These are phyloP conservation scores for Synergus umbraculus DNA, from an alignment of 2,888 invertebrate genomes.

Conservation along the genomic window DNA sequence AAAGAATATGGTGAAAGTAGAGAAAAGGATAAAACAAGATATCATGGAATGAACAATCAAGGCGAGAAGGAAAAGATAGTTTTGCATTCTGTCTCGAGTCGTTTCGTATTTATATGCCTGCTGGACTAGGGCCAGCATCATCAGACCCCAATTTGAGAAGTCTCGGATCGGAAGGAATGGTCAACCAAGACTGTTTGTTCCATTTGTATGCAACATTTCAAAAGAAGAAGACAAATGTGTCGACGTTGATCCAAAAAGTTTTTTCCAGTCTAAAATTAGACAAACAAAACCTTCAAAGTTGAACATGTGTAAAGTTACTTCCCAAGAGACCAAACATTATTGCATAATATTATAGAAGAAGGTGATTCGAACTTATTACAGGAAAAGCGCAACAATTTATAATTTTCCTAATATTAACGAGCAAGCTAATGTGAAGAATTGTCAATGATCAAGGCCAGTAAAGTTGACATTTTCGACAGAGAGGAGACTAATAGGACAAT, in stretches of 20 bases:
- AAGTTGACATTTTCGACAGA: conserved; percentile 21
- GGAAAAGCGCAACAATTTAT: neutral
- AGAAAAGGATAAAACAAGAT: conserved; percentile 17
- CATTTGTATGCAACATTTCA: conserved; percentile 7
- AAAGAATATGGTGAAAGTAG: neutral
- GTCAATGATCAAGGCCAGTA: conserved; percentile 31
- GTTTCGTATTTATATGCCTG: conserved; percentile 39
- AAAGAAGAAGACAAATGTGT: neutral
- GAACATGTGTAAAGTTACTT: neutral
- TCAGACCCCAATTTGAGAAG: conserved; percentile 11
- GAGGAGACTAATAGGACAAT: neutral
- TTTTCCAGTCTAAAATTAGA: neutral
- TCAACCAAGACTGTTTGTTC: conserved; percentile 14
- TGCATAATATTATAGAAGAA: neutral
- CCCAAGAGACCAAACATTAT: neutral
- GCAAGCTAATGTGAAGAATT: conserved; percentile 14
- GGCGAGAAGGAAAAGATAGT: conserved; percentile 17
- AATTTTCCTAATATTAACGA: neutral
- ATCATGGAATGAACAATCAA: conserved; percentile 36
- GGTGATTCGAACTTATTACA: neutral
- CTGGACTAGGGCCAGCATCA: conserved; percentile 37
- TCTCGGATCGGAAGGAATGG: conserved; percentile 38
- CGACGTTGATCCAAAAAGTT: neutral
- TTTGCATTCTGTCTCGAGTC: conserved; percentile 39
- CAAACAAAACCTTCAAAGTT: neutral